Base-by-base conservation (phyloP, 2,888 invertebrate species). In the Schizaphis graminum region DNA sequence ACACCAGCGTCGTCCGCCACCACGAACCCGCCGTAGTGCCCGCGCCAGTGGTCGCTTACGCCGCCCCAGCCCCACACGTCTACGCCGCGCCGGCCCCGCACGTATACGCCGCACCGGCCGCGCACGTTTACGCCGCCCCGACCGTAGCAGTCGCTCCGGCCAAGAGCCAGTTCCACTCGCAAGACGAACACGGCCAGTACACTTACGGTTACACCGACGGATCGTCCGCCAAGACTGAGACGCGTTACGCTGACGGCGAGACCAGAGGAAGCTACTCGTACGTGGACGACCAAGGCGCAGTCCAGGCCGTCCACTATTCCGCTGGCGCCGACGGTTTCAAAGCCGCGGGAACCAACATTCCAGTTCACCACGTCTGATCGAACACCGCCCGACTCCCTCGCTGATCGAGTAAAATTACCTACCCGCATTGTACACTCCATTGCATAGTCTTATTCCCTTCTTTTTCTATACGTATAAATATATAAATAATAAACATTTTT, bases 251-350 rank as follows among this genome's bases (percentile, higher is more conserved):
- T 57, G 96, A 96, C 67, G 96, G 96, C 4, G 95, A 95, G 85
- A 96, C 96, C 26, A 95, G 95, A 28, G 96, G 96, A 47, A 95
- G 95, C 53, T 96, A 96, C 95, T 96, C 96, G 94, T 96, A 96
- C 95, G 95, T 96, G 53, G 96, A 96, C 95, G 95, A 95, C 16
- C 95, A 96, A 89, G 96, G 96, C 3, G 95, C 95, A 16, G 95
- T 96, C 24, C 88, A 96, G 95, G 96, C 95, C 44, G 96, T 96
- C 13, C 96, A 96, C 89, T 96, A 96, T 95, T 95, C 96, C 5
- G 96, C 96, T 3, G 96, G 96, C 94, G 95, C 96, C n/a, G 96
- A 96, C 93, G 96, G 96, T 28, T 96, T 96, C 95, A 95, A 96
- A 11, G 96, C 96, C 16, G 95, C 96, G 21, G 96, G 96, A 57